Percentiles rank a stretch among this genome's conserved stretches.
Conservation (phyloP, 2,797 vertebrate genomes). For the Columba guinea region DNA sequence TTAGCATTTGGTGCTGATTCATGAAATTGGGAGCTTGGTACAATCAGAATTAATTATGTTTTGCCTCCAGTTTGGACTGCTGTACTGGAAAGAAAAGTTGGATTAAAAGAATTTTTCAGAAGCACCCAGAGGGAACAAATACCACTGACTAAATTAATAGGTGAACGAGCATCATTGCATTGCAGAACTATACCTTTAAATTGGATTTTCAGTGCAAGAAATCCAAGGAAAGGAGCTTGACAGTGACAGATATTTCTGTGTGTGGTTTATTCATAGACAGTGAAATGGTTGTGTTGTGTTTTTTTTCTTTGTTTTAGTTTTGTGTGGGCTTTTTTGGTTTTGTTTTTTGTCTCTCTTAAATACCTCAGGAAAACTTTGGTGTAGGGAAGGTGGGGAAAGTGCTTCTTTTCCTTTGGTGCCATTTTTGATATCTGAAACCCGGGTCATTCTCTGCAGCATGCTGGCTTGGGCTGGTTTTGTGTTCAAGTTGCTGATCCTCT, state of each 20-base stretch:
- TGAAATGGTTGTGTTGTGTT: not conserved
- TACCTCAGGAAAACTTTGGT: not conserved
- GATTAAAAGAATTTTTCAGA: conserved; percentile 12
- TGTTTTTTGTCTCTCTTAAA: not conserved
- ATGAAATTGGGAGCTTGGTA: not conserved
- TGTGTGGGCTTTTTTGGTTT: too few species aligned
- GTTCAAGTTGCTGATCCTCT: not conserved
- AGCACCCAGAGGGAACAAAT: not conserved
- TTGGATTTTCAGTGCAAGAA: not conserved
- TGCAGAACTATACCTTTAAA: not conserved
- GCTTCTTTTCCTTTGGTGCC: not conserved
- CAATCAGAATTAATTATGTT: conserved; percentile 25
- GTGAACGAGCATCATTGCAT: not conserved
- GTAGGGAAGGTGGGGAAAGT: not conserved
- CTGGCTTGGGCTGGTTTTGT: not conserved
- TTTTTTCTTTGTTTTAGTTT: not conserved
- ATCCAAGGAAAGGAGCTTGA: not conserved
- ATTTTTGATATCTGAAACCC: not conserved
- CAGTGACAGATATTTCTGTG: not conserved
- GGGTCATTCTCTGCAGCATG: not conserved
- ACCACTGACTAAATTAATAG: conserved; percentile 41
- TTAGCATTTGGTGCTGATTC: not conserved
- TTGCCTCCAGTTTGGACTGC: conserved; percentile 1
- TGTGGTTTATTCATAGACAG: not conserved
- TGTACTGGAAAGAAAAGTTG: conserved; percentile 13